These are phyloP conservation scores for Piprites chloris DNA, from an alignment of 2,113 vertebrate genomes.

Conservation along the genomic window DNA sequence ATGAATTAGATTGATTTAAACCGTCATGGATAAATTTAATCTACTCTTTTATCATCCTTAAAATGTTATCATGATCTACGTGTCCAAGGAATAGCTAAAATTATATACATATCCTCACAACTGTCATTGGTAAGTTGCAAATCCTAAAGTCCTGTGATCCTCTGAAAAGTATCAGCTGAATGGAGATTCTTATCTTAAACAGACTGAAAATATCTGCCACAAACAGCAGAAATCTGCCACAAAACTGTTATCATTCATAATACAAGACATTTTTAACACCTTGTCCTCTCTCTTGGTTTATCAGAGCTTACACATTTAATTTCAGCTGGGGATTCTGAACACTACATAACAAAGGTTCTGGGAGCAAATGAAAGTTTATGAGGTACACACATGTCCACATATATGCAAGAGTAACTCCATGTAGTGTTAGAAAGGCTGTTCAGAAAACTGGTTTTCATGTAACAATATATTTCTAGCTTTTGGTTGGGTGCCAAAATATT, in stretches of 20 bases:
- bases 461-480: not conserved
- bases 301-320: not conserved
- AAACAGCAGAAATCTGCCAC: too few relatives aligned
- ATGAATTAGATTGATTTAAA: not conserved
- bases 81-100: not conserved
- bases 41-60: not conserved
- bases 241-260: not conserved
- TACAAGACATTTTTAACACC: not conserved
- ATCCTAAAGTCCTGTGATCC: not conserved
- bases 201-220: not conserved
- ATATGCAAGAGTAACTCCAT: not conserved
- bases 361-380: not conserved
- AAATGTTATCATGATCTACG: not conserved
- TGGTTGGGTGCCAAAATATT: not conserved
- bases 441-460: not conserved
- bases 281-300: not conserved
- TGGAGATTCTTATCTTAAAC: not conserved
- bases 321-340: not conserved
- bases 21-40: not conserved
- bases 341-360: not conserved
- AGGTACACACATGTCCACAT: not conserved
- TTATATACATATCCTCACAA: not conserved
- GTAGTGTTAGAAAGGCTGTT: not conserved
- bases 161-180: constrained; percentile 5
- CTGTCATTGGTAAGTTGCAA: not conserved